Percentiles rank a stretch among this genome's conserved stretches.
These are phyloP conservation scores for Alectura lathami DNA, from an alignment of 2,113 vertebrate genomes.

Conservation along the genomic window DNA sequence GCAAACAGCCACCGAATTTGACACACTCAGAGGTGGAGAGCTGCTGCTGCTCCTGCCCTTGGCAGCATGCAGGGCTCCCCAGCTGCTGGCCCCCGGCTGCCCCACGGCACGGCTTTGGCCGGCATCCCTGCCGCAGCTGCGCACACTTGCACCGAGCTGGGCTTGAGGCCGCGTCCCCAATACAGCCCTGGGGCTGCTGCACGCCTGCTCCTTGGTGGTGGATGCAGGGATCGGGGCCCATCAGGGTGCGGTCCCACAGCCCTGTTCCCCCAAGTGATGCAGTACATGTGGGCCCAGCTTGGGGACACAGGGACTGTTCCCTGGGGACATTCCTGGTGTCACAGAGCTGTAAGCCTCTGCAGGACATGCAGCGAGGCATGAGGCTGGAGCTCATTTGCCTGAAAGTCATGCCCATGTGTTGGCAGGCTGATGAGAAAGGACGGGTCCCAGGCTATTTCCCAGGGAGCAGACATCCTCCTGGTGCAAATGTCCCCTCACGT, in stretches of 20 bases:
- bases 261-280: background rate
- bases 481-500: background rate
- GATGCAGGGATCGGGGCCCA: accelerated
- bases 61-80: background rate
- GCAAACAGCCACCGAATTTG: background rate
- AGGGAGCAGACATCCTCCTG: background rate
- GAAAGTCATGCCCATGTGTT: background rate
- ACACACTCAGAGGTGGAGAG: background rate
- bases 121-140: background rate
- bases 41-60: background rate
- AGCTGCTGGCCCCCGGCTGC: background rate
- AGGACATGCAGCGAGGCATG: accelerated
- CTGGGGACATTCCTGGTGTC: background rate
- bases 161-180: accelerated
- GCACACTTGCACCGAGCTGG: accelerated
- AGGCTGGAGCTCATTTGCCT: background rate
- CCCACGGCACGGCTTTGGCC: accelerated
- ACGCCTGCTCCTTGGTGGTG: accelerated
- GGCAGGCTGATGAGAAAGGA: background rate
- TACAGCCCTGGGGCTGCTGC: accelerated
- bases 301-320: accelerated
- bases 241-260: background rate
- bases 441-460: background rate
- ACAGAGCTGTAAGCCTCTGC: accelerated
- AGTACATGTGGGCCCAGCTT: background rate